Evolutionary conservation across 2,888 invertebrate species (phyloP).

Genomic region (Caenorhabditis sp.): DNA sequence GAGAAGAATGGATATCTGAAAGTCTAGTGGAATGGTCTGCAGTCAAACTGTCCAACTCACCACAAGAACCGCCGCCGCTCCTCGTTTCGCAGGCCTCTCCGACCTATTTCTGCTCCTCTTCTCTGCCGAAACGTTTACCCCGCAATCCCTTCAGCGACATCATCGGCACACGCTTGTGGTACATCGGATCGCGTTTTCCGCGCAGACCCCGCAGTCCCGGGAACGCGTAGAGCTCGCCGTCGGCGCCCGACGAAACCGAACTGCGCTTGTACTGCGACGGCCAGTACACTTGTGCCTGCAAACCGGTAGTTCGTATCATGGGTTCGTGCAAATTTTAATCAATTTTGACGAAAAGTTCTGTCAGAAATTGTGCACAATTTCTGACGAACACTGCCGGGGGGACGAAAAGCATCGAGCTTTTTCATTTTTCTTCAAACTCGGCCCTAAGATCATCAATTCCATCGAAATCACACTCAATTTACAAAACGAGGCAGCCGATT

Average conservation of each 20-base stretch:
- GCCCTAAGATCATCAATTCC: too few relatives aligned
- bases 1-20: too few relatives aligned
- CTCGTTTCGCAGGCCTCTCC: background rate
- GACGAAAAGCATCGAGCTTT: too few relatives aligned
- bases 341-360: too few relatives aligned
- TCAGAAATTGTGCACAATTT: too few relatives aligned
- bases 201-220: slow-evolving; percentile 53
- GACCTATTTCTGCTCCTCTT: slow-evolving; percentile 18
- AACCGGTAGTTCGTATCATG: background rate
- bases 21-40: too few relatives aligned
- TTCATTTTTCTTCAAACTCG: too few relatives aligned
- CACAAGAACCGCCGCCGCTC: background rate
- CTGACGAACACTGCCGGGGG: too few relatives aligned
- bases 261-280: slow-evolving; percentile 40
- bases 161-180: slow-evolving; percentile 51
- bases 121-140: slow-evolving; percentile 31
- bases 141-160: slow-evolving; percentile 52
- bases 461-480: too few relatives aligned
- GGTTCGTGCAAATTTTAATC: too few relatives aligned
- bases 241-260: slow-evolving; percentile 3
- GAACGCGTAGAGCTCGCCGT: slow-evolving; percentile 29
- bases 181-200: slow-evolving; percentile 50
- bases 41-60: too few relatives aligned
- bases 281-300: slow-evolving; percentile 48
- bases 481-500: too few relatives aligned